A percentile compares a stretch with the other conserved stretches of the same genome.
These are phyloP conservation scores for Squalus acanthias DNA, from an alignment of 2,797 vertebrate genomes.

Conservation along the genomic window DNA sequence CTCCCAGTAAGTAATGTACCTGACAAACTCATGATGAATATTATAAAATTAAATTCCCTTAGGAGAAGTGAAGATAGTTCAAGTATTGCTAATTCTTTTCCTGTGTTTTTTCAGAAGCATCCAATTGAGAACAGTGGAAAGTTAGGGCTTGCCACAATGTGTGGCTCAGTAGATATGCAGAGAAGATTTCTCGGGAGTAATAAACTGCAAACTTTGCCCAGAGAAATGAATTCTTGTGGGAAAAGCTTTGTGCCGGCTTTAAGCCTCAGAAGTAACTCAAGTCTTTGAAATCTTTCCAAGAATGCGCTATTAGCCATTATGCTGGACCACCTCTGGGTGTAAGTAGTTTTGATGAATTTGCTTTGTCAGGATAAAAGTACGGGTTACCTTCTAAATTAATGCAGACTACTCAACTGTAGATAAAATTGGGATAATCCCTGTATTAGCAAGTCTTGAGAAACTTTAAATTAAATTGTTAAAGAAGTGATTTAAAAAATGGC, in stretches of 20 bases:
- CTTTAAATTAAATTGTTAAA: slow-evolving; percentile 14
- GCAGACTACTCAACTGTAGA: neutral
- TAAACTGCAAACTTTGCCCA: neutral
- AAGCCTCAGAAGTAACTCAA: slow-evolving; percentile 24
- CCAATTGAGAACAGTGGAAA: neutral
- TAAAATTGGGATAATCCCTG: slow-evolving; percentile 16
- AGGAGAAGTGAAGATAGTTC: neutral
- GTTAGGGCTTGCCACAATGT: neutral
- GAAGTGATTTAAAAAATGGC: neutral
- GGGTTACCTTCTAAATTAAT: neutral
- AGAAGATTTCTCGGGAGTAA: neutral
- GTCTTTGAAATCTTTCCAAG: slow-evolving; percentile 32
- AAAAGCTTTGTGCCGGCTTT: slow-evolving; percentile 24
- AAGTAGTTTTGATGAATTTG: slow-evolving; percentile 44
- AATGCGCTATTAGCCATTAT: slow-evolving; percentile 15
- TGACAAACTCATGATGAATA: neutral
- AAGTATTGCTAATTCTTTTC: neutral
- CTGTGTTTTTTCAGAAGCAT: neutral
- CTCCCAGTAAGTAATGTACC: neutral
- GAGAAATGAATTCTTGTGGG: slow-evolving; percentile 19
- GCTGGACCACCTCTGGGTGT: slow-evolving; percentile 34
- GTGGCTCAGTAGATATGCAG: neutral
- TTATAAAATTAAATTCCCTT: neutral
- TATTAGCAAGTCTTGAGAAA: neutral
- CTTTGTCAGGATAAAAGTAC: slow-evolving; percentile 44